Percentiles rank a stretch among this genome's conserved stretches.
Conservation (phyloP, 2,888 invertebrate genomes). For the Xestia c-nigrum region DNA sequence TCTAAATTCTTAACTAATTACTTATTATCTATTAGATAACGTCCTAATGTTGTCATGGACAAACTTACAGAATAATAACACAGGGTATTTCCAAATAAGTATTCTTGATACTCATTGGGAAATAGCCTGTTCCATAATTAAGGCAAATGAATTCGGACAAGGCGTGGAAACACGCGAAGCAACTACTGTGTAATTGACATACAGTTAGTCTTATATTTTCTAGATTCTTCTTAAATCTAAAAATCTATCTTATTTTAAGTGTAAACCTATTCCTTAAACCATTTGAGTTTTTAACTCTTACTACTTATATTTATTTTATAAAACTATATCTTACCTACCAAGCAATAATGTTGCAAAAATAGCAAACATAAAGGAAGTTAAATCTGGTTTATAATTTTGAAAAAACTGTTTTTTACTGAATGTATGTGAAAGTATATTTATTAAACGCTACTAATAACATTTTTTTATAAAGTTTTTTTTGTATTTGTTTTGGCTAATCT, state of each 20-base stretch:
- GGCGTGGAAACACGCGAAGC: conserved; percentile 35
- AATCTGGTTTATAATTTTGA: too few species aligned
- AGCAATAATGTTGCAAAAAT: conserved; percentile 1
- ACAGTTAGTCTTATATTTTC: background rate
- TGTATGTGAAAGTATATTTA: too few species aligned
- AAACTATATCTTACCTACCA: background rate
- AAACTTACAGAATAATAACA: background rate
- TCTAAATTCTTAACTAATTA: background rate
- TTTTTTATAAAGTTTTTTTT: too few species aligned
- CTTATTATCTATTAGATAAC: background rate
- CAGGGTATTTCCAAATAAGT: background rate
- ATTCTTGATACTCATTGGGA: background rate
- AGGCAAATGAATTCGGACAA: conserved; percentile 3
- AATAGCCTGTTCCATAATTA: background rate
- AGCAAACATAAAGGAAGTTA: background rate
- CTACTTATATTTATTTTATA: background rate
- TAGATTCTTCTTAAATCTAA: background rate
- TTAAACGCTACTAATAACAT: too few species aligned
- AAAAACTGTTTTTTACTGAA: too few species aligned
- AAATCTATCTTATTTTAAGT: conserved; percentile 18
- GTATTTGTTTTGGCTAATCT: background rate
- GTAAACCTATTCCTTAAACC: background rate
- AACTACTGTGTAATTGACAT: conserved; percentile 54
- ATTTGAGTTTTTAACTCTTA: conserved; percentile 37
- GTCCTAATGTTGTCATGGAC: background rate